Evolutionary conservation across 2,113 vertebrate species (phyloP).

Genomic region (Cebus imitator): DNA sequence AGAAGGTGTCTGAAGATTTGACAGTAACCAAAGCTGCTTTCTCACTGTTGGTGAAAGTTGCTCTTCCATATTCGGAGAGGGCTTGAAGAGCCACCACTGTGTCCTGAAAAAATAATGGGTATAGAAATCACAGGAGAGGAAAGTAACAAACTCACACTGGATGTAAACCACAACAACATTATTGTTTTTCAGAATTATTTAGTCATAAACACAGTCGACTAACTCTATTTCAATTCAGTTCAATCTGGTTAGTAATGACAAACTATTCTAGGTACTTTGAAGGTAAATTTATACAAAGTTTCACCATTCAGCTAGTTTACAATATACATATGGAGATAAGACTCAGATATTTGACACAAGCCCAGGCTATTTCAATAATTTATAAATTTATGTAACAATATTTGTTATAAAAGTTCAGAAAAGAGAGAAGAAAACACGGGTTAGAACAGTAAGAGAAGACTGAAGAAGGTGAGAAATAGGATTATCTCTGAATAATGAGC

Average conservation of each 20-base stretch:
- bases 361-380: neutral
- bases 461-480: neutral
- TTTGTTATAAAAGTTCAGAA: slow-evolving; percentile 1
- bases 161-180: neutral
- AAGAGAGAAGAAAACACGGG: neutral
- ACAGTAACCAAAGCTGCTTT: slow-evolving; percentile 63
- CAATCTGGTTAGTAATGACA: neutral
- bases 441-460: neutral
- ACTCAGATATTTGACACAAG: neutral
- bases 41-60: slow-evolving; percentile 70
- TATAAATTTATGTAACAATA: neutral
- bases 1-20: slow-evolving; percentile 66
- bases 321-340: neutral
- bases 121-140: neutral
- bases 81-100: slow-evolving; percentile 86
- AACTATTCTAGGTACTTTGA: neutral
- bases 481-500: neutral
- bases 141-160: neutral
- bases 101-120: slow-evolving; percentile 74
- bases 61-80: slow-evolving; percentile 77
- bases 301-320: neutral
- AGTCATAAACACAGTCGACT: neutral
- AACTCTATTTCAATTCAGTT: neutral
- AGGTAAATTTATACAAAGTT: neutral
- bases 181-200: neutral